These are phyloP conservation scores for Drosophila sordidula DNA, from an alignment of 2,888 invertebrate species.

Conservation along the genomic window DNA sequence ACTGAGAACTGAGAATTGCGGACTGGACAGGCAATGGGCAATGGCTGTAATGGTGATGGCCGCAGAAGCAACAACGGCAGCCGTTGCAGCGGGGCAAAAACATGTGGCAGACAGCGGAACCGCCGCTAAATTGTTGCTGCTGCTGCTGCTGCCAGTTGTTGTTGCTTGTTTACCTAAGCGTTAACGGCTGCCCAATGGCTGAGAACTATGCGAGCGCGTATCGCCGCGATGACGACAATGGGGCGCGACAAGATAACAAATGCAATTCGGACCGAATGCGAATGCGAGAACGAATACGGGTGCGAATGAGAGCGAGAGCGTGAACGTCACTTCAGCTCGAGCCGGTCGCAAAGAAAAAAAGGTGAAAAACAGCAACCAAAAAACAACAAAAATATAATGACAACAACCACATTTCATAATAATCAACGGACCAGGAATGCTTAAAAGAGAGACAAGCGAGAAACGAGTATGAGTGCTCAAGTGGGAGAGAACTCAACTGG, in stretches of 20 bases:
- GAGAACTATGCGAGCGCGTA: conserved; percentile 41
- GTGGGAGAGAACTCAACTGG: neutral
- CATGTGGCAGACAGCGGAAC: conserved; percentile 68
- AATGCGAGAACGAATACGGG: neutral
- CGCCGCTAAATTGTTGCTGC: conserved; percentile 53
- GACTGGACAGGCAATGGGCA: conserved; percentile 20
- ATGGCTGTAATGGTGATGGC: conserved; percentile 8
- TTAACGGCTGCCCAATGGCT: conserved; percentile 42
- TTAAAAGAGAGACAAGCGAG: conserved; percentile 1
- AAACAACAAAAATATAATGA: conserved; percentile 37
- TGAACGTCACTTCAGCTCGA: conserved; percentile 7
- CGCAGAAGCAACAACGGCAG: conserved; percentile 14
- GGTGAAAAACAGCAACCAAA: neutral
- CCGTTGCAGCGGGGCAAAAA: conserved; percentile 23
- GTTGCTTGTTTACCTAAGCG: conserved; percentile 52
- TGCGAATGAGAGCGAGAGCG: neutral
- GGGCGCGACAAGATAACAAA: conserved; percentile 54
- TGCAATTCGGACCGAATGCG: conserved; percentile 25
- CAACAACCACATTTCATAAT: conserved; percentile 59
- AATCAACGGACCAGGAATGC: conserved; percentile 49
- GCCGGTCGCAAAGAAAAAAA: conserved; percentile 7
- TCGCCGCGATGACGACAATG: conserved; percentile 45
- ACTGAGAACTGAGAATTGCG: conserved; percentile 12
- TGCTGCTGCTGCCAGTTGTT: conserved; percentile 22
- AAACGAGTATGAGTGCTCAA: neutral